Conservation (phyloP, 2,888 invertebrate species). For the Rotaria macrura region DNA sequence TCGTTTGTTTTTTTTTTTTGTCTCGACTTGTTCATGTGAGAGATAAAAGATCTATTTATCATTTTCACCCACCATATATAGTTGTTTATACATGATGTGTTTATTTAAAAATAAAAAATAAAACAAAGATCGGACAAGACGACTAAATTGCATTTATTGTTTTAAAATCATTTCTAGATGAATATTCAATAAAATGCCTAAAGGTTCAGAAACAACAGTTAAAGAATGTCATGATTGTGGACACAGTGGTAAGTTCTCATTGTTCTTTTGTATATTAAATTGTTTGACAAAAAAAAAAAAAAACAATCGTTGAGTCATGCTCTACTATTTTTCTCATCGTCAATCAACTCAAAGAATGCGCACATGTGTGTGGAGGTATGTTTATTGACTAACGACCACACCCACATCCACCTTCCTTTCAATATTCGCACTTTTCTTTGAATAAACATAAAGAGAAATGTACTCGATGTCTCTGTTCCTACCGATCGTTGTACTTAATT, state of each 20-base stretch:
- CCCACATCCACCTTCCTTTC: no score
- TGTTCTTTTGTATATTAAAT: not conserved
- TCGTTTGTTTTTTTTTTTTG: not conserved
- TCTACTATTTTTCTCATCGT: no score
- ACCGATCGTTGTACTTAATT: no score
- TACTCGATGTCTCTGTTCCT: no score
- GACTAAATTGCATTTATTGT: not conserved
- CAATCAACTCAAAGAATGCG: no score
- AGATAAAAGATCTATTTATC: constrained; percentile 15
- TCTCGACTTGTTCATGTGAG: constrained; percentile 1
- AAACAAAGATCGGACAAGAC: not conserved
- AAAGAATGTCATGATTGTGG: constrained; percentile 23
- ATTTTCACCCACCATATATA: constrained; percentile 1
- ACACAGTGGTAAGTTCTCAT: not conserved
- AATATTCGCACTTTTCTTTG: no score
- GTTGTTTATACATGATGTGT: constrained; percentile 7
- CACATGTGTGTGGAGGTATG: no score
- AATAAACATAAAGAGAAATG: no score
- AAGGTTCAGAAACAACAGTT: not conserved
- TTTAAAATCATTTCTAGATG: not conserved
- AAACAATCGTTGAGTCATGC: no score
- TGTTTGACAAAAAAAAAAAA: no score
- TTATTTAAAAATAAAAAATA: constrained; percentile 3
- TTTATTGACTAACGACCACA: no score
- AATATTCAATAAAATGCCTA: not conserved